Evolutionary conservation across 2,113 vertebrate genomes (phyloP).

Genomic region (Candoia aspera): DNA sequence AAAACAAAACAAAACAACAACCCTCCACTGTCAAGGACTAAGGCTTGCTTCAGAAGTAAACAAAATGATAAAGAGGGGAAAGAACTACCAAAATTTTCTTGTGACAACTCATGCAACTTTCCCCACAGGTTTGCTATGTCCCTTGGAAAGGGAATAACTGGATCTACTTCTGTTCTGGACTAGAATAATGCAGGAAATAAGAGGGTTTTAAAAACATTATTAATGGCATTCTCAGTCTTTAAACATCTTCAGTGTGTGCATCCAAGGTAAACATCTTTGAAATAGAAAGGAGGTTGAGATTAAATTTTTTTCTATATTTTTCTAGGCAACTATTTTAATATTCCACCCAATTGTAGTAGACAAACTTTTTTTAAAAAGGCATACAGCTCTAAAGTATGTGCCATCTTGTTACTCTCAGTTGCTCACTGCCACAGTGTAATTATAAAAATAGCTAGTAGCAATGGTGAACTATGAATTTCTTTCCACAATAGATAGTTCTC

Average conservation of each 20-base stretch:
- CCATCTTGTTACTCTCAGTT: neutral
- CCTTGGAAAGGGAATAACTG: neutral
- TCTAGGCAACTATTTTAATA: neutral
- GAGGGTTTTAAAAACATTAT: neutral
- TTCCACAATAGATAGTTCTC: neutral
- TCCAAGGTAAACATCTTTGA: neutral
- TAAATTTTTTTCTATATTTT: neutral
- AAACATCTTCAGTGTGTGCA: neutral
- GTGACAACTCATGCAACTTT: conserved; percentile 52
- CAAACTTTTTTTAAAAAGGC: neutral
- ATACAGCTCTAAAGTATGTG: neutral
- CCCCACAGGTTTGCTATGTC: conserved; percentile 30
- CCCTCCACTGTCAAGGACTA: conserved; percentile 61
- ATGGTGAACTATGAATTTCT: neutral
- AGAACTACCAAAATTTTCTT: conserved; percentile 48
- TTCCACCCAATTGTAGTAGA: neutral
- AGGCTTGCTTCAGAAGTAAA: conserved; percentile 59
- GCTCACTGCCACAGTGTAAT: neutral
- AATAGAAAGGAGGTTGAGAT: neutral
- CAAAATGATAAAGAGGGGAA: conserved; percentile 13
- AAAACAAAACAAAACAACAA: too few species aligned
- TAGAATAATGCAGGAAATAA: conserved; percentile 34
- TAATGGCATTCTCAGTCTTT: neutral
- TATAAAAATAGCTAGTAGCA: neutral
- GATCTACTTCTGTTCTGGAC: neutral